Percentiles rank a stretch among this genome's conserved stretches.
Conservation (phyloP, 2,888 invertebrate species). For the Drosophila seclusa region DNA sequence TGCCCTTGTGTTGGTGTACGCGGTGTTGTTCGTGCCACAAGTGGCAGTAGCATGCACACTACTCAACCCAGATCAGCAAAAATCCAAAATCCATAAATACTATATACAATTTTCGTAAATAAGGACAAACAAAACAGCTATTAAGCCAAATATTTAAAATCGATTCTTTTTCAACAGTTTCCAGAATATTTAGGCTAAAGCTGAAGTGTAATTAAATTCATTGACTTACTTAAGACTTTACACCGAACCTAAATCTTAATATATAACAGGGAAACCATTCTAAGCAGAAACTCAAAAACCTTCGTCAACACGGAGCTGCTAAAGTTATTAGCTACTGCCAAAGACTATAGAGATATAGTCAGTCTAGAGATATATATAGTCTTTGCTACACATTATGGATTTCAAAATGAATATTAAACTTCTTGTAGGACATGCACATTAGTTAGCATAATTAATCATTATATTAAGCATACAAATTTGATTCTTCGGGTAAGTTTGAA, state of each 20-base stretch:
- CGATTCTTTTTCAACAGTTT: neutral
- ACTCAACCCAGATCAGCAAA: conserved; percentile 33
- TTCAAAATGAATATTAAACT: neutral
- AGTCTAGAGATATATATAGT: neutral
- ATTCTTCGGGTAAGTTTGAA: neutral
- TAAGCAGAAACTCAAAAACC: neutral
- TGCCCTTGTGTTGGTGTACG: conserved; percentile 75
- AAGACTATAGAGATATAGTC: neutral
- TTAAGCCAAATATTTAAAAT: neutral
- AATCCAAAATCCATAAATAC: neutral
- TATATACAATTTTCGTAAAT: neutral
- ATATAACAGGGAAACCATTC: neutral
- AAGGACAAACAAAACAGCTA: accelerated
- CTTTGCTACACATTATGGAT: neutral
- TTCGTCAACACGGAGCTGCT: neutral
- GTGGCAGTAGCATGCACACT: conserved; percentile 66
- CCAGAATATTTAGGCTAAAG: neutral
- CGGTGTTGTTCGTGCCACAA: conserved; percentile 67
- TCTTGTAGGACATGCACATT: neutral
- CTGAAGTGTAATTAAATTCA: neutral
- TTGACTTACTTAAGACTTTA: neutral
- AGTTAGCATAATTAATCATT: neutral
- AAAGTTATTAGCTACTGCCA: neutral
- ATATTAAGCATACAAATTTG: neutral
- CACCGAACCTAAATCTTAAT: neutral